Evolutionary conservation across 2,797 vertebrate genomes (phyloP), one percentile per base, ranked within the genome.

Genomic region (Sciaenops ocellatus): DNA sequence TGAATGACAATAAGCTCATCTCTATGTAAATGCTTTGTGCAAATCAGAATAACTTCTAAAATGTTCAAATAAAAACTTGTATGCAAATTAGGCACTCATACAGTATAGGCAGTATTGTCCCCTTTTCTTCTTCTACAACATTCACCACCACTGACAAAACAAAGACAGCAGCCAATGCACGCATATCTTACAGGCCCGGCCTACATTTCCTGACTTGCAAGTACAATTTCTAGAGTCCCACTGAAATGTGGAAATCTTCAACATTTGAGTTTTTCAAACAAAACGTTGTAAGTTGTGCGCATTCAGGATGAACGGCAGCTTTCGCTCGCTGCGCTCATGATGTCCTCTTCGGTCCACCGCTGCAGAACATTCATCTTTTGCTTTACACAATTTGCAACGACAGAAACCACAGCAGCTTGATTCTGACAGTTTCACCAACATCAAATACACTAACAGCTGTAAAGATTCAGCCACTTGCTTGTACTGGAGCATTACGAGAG

Each of bases 81-180:
- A 91, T 90, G 88, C 84, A 93, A 92, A 92, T 91, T 86, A 94
- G 92, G 94, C 94, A 93, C 92, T 93, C 90, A 75, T 90, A 92
- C 91, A 93, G 86, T 90, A 84, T 86, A 92, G 93, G 92, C 91
- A 93, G 91, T 89, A 80, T 85, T 70, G 85, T 88, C 87, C 90
- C 82, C 60, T 18, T 87, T 85, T 76, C 77, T 76, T 78, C 81
- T 28, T 82, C 82, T 84, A 78, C 68, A 62, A 84, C 86, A 63
- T 67, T 81, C 78, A 82, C 76, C 85, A 79, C 76, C 80, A 91
- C 82, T 63, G 82, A 34, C 79, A 80, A 90, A 85, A 90, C 77
- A 86, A 87, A 85, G 41, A 90, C 79, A 86, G 82, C 89, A 89
- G 89, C 78, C 12, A 73, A 79, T 69, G 89, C 56, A 50, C 68